These are phyloP conservation scores for Otocyon megalotis DNA, from an alignment of 2,113 vertebrate genomes.

Conservation along the genomic window DNA sequence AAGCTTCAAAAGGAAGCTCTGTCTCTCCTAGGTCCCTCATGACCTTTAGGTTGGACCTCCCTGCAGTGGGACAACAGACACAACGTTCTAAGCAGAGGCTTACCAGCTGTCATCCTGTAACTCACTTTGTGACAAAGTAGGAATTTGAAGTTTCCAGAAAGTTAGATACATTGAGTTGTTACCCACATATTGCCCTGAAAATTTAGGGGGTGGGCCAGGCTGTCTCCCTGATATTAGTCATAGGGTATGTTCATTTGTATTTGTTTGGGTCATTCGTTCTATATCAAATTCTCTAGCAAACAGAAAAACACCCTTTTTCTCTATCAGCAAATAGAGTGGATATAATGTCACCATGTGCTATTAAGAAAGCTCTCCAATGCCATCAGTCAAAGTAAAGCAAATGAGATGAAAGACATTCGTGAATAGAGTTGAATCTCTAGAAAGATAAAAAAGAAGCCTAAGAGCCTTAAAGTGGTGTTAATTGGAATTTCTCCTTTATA, in stretches of 20 bases:
- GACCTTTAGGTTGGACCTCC: slow-evolving; percentile 63
- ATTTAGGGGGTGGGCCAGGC: background rate
- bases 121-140: background rate
- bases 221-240: background rate
- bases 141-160: slow-evolving; percentile 37
- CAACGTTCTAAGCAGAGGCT: background rate
- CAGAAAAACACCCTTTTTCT: background rate
- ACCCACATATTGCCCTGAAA: background rate
- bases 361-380: background rate
- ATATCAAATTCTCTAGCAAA: background rate
- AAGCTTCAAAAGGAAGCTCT: slow-evolving; percentile 62
- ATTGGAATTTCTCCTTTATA: slow-evolving; percentile 66
- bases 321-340: background rate
- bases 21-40: background rate
- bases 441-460: slow-evolving; percentile 69
- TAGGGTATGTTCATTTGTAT: background rate
- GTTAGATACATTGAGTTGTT: background rate
- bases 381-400: slow-evolving; percentile 59
- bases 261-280: background rate
- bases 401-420: slow-evolving; percentile 62
- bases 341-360: background rate
- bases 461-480: slow-evolving; percentile 69
- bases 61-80: background rate
- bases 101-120: slow-evolving; percentile 27
- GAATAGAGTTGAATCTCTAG: slow-evolving; percentile 35